These are phyloP conservation scores for Megaceryle torquata DNA, from an alignment of 2,113 vertebrate genomes.

Conservation along the genomic window DNA sequence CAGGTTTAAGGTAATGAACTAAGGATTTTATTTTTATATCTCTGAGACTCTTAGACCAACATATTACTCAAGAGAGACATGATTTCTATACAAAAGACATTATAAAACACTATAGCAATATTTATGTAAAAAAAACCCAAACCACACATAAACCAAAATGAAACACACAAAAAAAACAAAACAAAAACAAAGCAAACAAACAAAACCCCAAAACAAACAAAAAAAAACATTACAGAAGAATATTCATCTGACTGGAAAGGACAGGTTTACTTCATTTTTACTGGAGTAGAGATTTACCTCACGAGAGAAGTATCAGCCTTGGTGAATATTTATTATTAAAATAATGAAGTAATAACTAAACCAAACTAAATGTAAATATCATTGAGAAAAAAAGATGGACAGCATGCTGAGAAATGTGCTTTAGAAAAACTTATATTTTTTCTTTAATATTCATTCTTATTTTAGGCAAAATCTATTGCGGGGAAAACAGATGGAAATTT, in stretches of 20 bases:
- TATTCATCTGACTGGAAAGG: background rate
- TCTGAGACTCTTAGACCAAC: background rate
- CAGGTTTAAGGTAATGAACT: conserved; percentile 25
- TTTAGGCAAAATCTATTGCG: background rate
- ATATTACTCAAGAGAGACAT: background rate
- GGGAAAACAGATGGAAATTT: conserved; percentile 33
- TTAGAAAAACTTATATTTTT: background rate
- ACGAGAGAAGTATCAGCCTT: background rate
- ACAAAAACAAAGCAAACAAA: no score
- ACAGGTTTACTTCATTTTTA: background rate
- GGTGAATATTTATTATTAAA: background rate
- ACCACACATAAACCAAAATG: no score
- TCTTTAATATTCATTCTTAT: conserved; percentile 23
- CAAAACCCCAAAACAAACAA: no score
- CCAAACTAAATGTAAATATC: background rate
- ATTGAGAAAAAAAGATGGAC: background rate
- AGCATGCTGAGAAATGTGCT: background rate
- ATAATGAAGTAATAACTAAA: background rate
- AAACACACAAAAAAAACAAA: no score
- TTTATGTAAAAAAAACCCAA: background rate
- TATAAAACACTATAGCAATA: background rate
- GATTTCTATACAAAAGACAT: background rate
- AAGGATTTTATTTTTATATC: conserved; percentile 7
- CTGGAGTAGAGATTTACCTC: background rate
- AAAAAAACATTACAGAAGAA: background rate